Conservation (phyloP, 1,140 invertebrate genomes). For the Platorchestia sp. region DNA sequence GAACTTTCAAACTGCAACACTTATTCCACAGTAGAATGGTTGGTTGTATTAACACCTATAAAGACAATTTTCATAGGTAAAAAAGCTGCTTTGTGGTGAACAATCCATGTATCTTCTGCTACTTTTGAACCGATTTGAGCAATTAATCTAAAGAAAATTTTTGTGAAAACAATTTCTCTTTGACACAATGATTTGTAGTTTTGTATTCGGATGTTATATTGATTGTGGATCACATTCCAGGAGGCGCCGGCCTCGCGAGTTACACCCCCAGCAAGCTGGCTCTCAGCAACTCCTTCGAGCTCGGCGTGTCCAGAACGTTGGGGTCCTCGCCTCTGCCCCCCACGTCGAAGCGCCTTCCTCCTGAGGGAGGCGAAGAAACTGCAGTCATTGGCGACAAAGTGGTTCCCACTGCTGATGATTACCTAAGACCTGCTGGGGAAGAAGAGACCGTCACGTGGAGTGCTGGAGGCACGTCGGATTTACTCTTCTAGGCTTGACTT, state of each 20-base stretch:
- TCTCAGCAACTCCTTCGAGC: slow-evolving; percentile 37
- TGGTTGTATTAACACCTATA: background rate
- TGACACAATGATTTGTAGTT: background rate
- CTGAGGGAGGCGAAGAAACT: slow-evolving; percentile 27
- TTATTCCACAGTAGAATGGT: background rate
- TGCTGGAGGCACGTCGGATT: background rate
- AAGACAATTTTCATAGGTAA: background rate
- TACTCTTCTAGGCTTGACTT: slow-evolving; percentile 22
- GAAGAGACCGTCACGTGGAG: slow-evolving; percentile 30
- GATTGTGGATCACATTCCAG: background rate
- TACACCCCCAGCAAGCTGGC: slow-evolving; percentile 55
- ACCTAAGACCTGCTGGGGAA: slow-evolving; percentile 8
- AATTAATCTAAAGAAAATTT: background rate
- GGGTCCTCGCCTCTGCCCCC: slow-evolving; percentile 36
- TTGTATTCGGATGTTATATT: background rate
- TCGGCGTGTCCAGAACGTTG: slow-evolving; percentile 47
- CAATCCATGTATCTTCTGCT: background rate
- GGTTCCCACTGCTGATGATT: background rate
- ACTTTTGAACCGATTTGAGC: background rate
- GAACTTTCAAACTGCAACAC: background rate
- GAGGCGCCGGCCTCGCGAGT: slow-evolving; percentile 3
- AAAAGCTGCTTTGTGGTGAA: background rate
- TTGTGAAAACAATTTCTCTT: background rate
- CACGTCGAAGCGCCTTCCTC: slow-evolving; percentile 36
- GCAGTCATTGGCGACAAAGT: slow-evolving; percentile 1